Evolutionary conservation across 2,113 vertebrate species (phyloP).

Genomic region (Tupaia tana): DNA sequence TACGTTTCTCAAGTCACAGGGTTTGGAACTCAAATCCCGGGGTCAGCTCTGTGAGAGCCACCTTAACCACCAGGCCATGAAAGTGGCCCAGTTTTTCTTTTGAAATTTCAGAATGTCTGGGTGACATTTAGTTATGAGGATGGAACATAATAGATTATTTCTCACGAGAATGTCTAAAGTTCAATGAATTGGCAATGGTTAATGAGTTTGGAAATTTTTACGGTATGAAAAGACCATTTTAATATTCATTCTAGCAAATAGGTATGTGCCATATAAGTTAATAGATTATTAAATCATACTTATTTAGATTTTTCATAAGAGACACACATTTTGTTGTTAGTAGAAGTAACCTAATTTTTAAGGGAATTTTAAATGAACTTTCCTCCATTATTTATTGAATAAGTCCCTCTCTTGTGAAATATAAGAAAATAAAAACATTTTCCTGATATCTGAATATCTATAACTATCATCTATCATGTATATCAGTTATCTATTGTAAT

Average conservation of each 20-base stretch:
- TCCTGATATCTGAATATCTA: not conserved
- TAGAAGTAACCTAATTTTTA: conserved; percentile 8
- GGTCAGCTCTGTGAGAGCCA: no score
- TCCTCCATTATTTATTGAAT: not conserved
- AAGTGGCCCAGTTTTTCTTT: not conserved
- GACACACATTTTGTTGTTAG: not conserved
- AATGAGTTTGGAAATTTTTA: not conserved
- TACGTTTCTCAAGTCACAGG: no score
- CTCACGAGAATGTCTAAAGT: not conserved
- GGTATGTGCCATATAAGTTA: not conserved
- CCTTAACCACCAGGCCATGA: no score
- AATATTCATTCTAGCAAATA: not conserved
- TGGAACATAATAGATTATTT: not conserved
- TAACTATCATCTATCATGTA: not conserved
- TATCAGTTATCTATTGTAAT: not conserved
- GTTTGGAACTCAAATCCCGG: no score
- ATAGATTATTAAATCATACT: not conserved
- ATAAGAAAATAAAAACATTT: not conserved
- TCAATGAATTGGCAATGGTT: not conserved
- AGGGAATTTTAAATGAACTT: conserved; percentile 6
- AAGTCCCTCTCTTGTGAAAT: not conserved
- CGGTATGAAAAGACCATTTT: not conserved
- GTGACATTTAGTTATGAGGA: not conserved
- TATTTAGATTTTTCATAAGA: not conserved
- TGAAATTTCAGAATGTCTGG: not conserved